Percentiles rank a stretch among this genome's conserved stretches.
Conservation (phyloP, 2,888 invertebrate species). For the Leptodirus hochenwartii region DNA sequence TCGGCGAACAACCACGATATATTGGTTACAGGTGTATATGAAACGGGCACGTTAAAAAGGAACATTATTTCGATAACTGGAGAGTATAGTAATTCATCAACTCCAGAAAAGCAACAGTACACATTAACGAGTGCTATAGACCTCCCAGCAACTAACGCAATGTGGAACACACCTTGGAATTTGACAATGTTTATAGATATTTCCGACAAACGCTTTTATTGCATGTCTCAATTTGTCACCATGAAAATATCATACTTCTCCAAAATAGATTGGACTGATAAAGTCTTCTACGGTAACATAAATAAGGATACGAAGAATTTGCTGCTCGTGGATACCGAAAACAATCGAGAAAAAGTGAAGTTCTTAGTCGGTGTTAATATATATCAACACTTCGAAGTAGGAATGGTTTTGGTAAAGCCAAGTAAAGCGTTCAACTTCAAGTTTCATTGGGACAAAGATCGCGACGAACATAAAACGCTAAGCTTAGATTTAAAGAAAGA, state of each 20-base stretch:
- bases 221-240: constrained; percentile 10
- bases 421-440: constrained; percentile 12
- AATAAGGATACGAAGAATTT: constrained; percentile 13
- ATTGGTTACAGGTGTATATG: constrained; percentile 11
- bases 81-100: constrained; percentile 13
- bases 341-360: constrained; percentile 10
- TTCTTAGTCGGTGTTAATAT: constrained; percentile 13
- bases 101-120: constrained; percentile 12
- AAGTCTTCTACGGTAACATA: too few species aligned
- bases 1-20: constrained; percentile 8
- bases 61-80: constrained; percentile 11
- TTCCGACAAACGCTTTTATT: constrained; percentile 13
- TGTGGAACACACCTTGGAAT: constrained; percentile 12
- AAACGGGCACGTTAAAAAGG: constrained; percentile 7
- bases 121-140: constrained; percentile 11
- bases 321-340: constrained; percentile 10
- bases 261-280: constrained; percentile 12
- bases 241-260: constrained; percentile 10
- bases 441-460: constrained; percentile 16
- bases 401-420: constrained; percentile 10
- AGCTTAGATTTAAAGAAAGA: constrained; percentile 11
- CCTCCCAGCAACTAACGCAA: constrained; percentile 9
- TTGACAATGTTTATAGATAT: constrained; percentile 12
- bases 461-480: constrained; percentile 12
- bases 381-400: constrained; percentile 15